Conservation (phyloP, 2,888 invertebrate species). For the Meghimatium bilineatum region DNA sequence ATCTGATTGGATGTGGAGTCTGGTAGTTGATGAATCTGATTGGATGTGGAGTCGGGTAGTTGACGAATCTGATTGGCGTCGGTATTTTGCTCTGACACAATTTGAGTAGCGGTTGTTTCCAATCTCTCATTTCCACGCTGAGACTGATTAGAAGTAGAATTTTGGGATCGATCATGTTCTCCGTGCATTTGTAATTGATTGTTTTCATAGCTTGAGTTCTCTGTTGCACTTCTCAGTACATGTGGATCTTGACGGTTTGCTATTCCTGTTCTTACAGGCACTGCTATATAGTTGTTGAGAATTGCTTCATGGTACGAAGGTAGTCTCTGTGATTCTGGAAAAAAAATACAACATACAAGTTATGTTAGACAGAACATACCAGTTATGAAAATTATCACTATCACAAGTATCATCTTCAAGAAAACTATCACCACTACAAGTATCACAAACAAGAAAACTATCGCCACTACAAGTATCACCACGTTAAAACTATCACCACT, state of each 20-base stretch:
- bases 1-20: neutral
- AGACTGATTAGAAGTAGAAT: neutral
- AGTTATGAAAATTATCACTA: too few relatives aligned
- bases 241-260: neutral
- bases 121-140: neutral
- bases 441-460: too few relatives aligned
- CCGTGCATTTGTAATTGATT: constrained; percentile 2
- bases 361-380: too few relatives aligned
- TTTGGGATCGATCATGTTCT: neutral
- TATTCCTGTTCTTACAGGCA: constrained; percentile 1
- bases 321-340: constrained; percentile 15
- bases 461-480: too few relatives aligned
- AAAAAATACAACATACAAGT: neutral
- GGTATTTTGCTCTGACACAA: too few relatives aligned
- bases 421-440: too few relatives aligned
- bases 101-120: neutral
- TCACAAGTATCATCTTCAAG: too few relatives aligned
- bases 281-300: constrained; percentile 1
- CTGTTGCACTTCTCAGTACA: neutral
- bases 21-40: neutral
- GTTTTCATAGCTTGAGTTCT: constrained; percentile 24
- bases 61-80: neutral
- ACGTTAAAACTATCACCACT: too few relatives aligned
- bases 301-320: constrained; percentile 40
- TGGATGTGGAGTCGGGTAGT: neutral